A percentile compares a stretch with the other conserved stretches of the same genome.
Conservation (phyloP, 2,113 vertebrate species). For the Aplodontia rufa region DNA sequence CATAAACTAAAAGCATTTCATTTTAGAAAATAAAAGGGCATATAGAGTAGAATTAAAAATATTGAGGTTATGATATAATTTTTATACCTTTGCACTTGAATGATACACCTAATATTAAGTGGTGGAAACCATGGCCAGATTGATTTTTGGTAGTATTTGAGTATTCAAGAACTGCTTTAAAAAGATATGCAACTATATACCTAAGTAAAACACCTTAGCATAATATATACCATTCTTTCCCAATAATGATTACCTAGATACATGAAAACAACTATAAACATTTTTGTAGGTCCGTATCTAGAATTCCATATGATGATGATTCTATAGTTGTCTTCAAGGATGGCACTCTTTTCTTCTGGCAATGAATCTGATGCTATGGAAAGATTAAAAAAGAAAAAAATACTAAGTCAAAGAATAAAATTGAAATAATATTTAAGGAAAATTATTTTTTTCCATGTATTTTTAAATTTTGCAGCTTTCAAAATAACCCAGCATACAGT, state of each 20-base stretch:
- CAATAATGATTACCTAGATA: background rate
- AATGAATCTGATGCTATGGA: constrained; percentile 72
- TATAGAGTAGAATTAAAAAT: background rate
- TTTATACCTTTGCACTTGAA: background rate
- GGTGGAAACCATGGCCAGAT: background rate
- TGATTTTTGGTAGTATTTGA: background rate
- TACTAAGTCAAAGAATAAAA: constrained; percentile 82
- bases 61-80: background rate
- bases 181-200: background rate
- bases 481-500: constrained; percentile 82
- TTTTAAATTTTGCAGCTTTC: constrained; percentile 85
- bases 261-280: background rate
- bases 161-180: background rate
- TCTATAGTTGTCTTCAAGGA: constrained; percentile 68
- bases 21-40: constrained; percentile 4
- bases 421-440: constrained; percentile 84
- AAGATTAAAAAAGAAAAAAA: constrained; percentile 81
- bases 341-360: constrained; percentile 70
- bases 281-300: constrained; percentile 66
- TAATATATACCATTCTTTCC: background rate
- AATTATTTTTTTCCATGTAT: constrained; percentile 83
- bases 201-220: background rate
- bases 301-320: constrained; percentile 62
- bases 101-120: constrained; percentile 11
- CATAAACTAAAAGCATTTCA: background rate